These are phyloP conservation scores for Varanus komodoensis DNA, from an alignment of 2,113 vertebrate genomes.

Conservation along the genomic window DNA sequence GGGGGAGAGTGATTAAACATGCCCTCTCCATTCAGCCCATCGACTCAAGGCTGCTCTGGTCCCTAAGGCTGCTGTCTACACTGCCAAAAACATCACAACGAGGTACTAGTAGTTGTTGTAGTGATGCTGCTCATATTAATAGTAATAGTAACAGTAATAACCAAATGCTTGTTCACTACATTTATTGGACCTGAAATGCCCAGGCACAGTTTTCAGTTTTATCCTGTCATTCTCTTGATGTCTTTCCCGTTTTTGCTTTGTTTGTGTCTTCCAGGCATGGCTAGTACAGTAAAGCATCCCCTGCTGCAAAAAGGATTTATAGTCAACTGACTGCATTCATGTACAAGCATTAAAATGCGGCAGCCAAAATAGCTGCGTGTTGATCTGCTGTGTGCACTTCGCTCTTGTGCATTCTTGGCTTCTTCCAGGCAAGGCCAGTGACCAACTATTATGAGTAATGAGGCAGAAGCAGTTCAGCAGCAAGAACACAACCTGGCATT, in stretches of 20 bases:
- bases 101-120: too few relatives aligned
- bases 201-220: not conserved
- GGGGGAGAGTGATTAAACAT: too few relatives aligned
- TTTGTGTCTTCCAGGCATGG: not conserved
- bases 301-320: not conserved
- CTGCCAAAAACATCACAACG: too few relatives aligned
- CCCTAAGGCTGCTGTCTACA: too few relatives aligned
- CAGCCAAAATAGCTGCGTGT: not conserved
- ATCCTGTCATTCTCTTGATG: too few relatives aligned
- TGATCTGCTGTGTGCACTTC: not conserved
- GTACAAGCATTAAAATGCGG: not conserved
- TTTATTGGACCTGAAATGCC: too few relatives aligned
- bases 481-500: not conserved
- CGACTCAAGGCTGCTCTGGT: too few relatives aligned
- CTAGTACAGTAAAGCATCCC: not conserved
- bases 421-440: slow-evolving; percentile 1
- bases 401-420: not conserved
- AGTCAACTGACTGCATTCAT: not conserved
- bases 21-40: too few relatives aligned
- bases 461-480: not conserved
- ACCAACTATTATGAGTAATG: not conserved
- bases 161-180: too few relatives aligned
- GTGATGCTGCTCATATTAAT: too few relatives aligned
- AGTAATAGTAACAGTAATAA: too few relatives aligned
- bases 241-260: not conserved